Conservation (phyloP, 2,888 invertebrate genomes). For the Volucella inflata region DNA sequence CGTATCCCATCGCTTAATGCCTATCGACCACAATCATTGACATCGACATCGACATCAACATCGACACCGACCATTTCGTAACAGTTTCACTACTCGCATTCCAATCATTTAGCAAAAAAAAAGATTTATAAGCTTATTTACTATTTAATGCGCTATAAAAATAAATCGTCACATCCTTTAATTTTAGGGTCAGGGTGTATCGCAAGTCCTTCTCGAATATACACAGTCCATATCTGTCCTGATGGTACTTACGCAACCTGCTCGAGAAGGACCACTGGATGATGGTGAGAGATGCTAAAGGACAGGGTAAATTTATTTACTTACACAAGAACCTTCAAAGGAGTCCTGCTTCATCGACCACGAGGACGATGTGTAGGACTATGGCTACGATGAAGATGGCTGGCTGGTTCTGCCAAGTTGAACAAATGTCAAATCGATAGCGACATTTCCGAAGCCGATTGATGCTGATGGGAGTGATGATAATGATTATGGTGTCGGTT, state of each 20-base stretch:
- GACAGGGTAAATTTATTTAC: slow-evolving; percentile 58
- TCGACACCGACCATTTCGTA: background rate
- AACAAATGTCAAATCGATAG: slow-evolving; percentile 73
- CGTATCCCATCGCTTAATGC: background rate
- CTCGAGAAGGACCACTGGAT: background rate
- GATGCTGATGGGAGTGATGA: slow-evolving; percentile 39
- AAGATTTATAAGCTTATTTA: slow-evolving; percentile 28
- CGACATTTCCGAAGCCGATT: slow-evolving; percentile 46
- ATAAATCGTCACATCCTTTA: slow-evolving; percentile 61
- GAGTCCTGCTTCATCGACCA: slow-evolving; percentile 13
- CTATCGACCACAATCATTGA: background rate
- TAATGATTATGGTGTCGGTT: slow-evolving; percentile 59
- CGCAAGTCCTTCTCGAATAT: slow-evolving; percentile 13
- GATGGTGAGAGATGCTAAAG: slow-evolving; percentile 29
- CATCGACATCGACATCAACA: too few species aligned
- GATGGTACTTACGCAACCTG: slow-evolving; percentile 25
- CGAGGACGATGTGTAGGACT: background rate
- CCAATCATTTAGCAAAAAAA: background rate
- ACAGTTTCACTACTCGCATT: background rate
- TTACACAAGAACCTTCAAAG: slow-evolving; percentile 43
- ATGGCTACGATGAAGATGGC: background rate
- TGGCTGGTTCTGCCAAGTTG: slow-evolving; percentile 54
- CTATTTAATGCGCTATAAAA: slow-evolving; percentile 44
- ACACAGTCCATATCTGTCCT: background rate
- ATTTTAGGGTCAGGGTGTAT: slow-evolving; percentile 37